Base-by-base conservation (phyloP, 2,797 vertebrate species). In the Hyperoplus immaculatus region DNA sequence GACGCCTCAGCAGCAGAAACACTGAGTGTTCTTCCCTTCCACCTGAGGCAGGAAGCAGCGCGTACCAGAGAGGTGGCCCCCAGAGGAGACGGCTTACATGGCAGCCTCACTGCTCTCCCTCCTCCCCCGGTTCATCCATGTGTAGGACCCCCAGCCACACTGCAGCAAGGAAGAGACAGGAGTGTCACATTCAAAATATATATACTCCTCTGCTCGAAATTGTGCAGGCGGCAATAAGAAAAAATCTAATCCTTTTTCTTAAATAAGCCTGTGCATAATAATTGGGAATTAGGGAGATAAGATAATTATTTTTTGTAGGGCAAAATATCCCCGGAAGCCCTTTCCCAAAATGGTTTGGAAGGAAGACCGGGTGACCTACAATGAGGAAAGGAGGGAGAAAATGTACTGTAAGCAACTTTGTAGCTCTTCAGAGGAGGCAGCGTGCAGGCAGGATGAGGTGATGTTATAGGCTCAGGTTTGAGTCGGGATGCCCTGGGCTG, bases 231-330 rank as follows among this genome's bases (percentile, higher is more conserved):
- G 78, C 68, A 64, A 87, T 81, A 83, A 78, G 55, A 72, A 75
- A 86, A 86, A 93, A 92, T 89, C 92, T 94, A 90, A 93, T 95
- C 92, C 88, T 87, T 92, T 93, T 92, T 93, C 91, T 95, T 95
- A 94, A 95, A 93, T 93, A 94, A 94, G 93, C 91, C 89, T 93
- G 87, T 94, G 94, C 93, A 95, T 94, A 95, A 95, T 95, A 95
- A 96, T 93, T 95, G 94, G 93, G 92, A 95, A 95, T 95, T 93
- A 94, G 93, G 91, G 93, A 95, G 93, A 95, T 93, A 88, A 89
- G 92, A 94, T 95, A 94, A 95, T 95, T 95, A 95, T 95, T 95
- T 94, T 96, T 96, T 95, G 94, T 95, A 94, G 95, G 95, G 90
- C 95, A 93, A 94, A 94, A 94, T 91, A 94, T 94, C 90, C 94